Conservation (phyloP, 2,797 vertebrate species). For the Sebastes itinus region DNA sequence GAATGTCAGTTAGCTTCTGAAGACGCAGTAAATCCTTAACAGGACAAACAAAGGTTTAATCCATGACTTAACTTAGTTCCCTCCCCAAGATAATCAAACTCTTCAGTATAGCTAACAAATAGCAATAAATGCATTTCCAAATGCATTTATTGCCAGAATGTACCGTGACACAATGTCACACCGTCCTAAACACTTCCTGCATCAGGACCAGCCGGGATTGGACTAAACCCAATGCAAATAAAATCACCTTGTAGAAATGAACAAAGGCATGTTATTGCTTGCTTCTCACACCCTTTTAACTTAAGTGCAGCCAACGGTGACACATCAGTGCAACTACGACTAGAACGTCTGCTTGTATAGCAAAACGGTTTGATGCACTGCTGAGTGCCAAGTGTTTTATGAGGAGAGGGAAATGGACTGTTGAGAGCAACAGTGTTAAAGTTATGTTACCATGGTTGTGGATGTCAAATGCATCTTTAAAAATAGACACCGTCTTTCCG, state of each 20-base stretch:
- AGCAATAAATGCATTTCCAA: not conserved
- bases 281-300: constrained; percentile 21
- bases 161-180: constrained; percentile 4
- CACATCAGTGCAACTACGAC: constrained; percentile 27
- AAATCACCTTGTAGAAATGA: constrained; percentile 37
- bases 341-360: constrained; percentile 23
- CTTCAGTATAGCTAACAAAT: not conserved
- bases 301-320: constrained; percentile 41
- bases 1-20: not conserved
- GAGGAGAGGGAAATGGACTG: constrained; percentile 44
- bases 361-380: constrained; percentile 31
- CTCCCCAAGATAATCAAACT: not conserved
- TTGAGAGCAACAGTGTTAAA: constrained; percentile 31
- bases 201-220: constrained; percentile 9
- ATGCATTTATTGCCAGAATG: not conserved
- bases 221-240: constrained; percentile 10
- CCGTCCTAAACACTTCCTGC: not conserved
- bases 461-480: constrained; percentile 18
- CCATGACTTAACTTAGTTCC: not conserved
- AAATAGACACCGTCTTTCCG: not conserved
- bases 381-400: constrained; percentile 50
- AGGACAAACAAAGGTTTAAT: not conserved
- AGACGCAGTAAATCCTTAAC: not conserved
- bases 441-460: constrained; percentile 40
- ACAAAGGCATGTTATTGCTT: constrained; percentile 14